phyloP scores from a whole-genome alignment of 23 tunicate species.

The Trididemnum nubilum region DNA sequence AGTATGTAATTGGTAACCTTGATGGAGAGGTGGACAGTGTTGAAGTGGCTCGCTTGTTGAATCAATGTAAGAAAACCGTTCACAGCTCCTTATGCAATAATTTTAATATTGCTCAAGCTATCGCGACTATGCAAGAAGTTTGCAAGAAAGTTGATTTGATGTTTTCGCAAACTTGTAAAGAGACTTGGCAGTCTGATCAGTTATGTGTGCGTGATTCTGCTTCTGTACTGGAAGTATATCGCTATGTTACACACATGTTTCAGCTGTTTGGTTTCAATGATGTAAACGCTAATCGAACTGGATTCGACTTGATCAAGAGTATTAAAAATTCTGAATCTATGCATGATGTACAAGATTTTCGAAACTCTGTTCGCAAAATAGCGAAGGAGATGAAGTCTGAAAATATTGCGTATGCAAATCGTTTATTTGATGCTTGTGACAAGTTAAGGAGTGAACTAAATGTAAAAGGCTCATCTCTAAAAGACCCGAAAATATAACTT shows the following conservation, averaged over 20 bases:
- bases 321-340: background rate
- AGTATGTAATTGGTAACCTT: conserved; percentile 41
- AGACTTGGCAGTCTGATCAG: background rate
- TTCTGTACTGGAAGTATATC: conserved; percentile 3
- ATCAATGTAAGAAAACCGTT: conserved; percentile 1
- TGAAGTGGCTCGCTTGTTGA: background rate
- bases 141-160: background rate
- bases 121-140: background rate
- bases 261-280: conserved; percentile 19
- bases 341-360: conserved; percentile 1
- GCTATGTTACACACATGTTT: conserved; percentile 12
- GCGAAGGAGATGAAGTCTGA: conserved; percentile 8
- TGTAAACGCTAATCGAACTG: background rate
- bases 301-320: background rate
- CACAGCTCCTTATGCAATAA: conserved; percentile 10
- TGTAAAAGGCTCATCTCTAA: background rate
- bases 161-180: conserved; percentile 3
- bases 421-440: conserved; percentile 7
- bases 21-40: conserved; percentile 18
- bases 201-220: background rate
- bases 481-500: conserved; percentile 5
- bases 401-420: background rate
- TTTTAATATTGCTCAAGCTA: conserved; percentile 8
- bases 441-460: background rate
- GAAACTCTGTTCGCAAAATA: conserved; percentile 23